A percentile compares a stretch with the other conserved stretches of the same genome.
Evolutionary conservation across 2,888 invertebrate species (phyloP).

Genomic region (Gnatocerus cornutus): DNA sequence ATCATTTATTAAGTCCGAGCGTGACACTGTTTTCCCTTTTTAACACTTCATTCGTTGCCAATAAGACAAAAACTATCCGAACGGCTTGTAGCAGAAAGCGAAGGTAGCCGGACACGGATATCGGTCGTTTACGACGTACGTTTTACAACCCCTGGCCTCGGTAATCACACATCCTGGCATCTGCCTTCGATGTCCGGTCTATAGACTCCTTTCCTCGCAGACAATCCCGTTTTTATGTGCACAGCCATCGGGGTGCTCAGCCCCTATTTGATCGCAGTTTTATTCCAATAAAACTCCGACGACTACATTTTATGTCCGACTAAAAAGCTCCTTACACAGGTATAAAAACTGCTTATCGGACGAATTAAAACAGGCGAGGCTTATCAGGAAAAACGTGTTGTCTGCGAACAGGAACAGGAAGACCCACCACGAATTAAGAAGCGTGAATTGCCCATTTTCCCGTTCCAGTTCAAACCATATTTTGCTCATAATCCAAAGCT

Average conservation of each 20-base stretch:
- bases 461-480: too few species aligned
- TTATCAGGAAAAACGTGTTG: conserved; percentile 14
- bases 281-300: conserved; percentile 46
- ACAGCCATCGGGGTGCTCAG: conserved; percentile 30
- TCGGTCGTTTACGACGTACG: conserved; percentile 51
- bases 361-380: conserved; percentile 23
- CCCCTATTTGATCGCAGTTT: conserved; percentile 48
- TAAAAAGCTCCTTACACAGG: conserved; percentile 43
- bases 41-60: conserved; percentile 18
- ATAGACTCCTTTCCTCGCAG: conserved; percentile 33
- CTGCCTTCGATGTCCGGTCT: conserved; percentile 49
- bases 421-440: neutral
- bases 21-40: conserved; percentile 12
- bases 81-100: conserved; percentile 33
- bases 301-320: conserved; percentile 46
- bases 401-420: neutral
- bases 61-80: conserved; percentile 30
- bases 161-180: conserved; percentile 52
- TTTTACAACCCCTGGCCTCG: conserved; percentile 54
- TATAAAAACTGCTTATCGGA: conserved; percentile 37
- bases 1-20: neutral
- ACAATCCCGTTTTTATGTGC: conserved; percentile 45
- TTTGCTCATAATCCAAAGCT: neutral
- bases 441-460: neutral
- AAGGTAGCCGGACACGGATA: conserved; percentile 47